Base-by-base conservation (phyloP, 1,140 invertebrate species). In the Drosophila willistoni region DNA sequence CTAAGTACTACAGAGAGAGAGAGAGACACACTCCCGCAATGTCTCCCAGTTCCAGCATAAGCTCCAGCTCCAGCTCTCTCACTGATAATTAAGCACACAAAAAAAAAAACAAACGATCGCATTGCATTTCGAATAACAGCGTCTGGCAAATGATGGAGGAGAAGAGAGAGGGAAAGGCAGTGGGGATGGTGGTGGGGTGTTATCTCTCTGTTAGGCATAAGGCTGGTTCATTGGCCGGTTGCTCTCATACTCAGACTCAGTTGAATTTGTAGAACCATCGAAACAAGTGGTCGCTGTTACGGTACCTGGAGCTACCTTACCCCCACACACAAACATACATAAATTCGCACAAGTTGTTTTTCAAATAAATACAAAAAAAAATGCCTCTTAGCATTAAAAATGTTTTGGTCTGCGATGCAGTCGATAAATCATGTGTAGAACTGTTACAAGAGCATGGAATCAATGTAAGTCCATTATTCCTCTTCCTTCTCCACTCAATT, bases 391-490 rank as follows among this genome's bases (percentile, higher is more conserved):
- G 94, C 62, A 94, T 95, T 61, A 93, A 94, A 73, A 94, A 94
- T 57, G 97, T 99, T 47, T 93, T 99, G 25, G 96, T 99, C 71
- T 97, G 97, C 74, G 98, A 99, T 93, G 96, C 97, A 22, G 96
- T 99, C 2, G 97, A 98, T 89, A 92, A 94, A 10, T 94, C 95
- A 76, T 99, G 98, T 91, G 95, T 96, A 1, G 94, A 97, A 64
- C 94, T 98, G 41, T 93, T 99, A 1, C 92, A 94, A 70, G 92
- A 95, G 59, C 94, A 97, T 90, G 96, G 95, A 13, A 96, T 99
- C 72, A 92, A 95, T 54, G 97, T 98, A 60, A 95, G 68, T 90
- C 33, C 56, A 3, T 41, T 36, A 47, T 47, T 7, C 17, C 0
- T 47, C 29, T 29, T 29, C 29, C 29, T 29, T 29, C 29, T 29